phyloP scores from a whole-genome alignment of 1,140 invertebrate genomes.

The Rhagoletis zephyria region DNA sequence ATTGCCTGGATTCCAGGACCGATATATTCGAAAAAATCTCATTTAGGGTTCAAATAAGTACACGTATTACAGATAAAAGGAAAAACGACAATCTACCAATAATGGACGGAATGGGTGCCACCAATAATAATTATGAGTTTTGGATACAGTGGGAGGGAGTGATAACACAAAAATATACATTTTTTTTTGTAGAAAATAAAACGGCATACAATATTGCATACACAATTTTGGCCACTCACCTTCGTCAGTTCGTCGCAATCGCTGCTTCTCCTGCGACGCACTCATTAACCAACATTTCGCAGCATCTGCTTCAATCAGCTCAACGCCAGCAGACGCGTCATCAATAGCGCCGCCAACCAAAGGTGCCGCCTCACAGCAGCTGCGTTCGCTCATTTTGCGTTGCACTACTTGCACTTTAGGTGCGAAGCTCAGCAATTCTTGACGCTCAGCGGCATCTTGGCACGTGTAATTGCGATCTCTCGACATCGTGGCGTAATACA shows the following conservation, averaged over 20 bases:
- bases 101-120: too few relatives aligned
- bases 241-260: background rate
- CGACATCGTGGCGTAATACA: background rate
- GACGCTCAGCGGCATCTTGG: background rate
- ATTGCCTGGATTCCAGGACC: too few relatives aligned
- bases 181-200: too few relatives aligned
- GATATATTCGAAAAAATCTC: too few relatives aligned
- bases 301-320: background rate
- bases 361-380: background rate
- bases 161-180: too few relatives aligned
- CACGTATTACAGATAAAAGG: too few relatives aligned
- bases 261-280: background rate
- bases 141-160: too few relatives aligned
- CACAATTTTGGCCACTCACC: background rate
- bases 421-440: background rate
- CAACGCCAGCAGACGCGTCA: background rate
- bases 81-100: too few relatives aligned
- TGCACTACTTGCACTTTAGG: conserved; percentile 21
- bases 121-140: too few relatives aligned
- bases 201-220: too few relatives aligned
- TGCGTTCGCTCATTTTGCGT: background rate
- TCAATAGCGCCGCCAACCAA: background rate
- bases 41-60: too few relatives aligned
- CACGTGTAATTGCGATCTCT: background rate
- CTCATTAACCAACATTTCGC: too few relatives aligned